phyloP scores from a whole-genome alignment of 2,113 vertebrate species.

The Festucalex cinctus region DNA sequence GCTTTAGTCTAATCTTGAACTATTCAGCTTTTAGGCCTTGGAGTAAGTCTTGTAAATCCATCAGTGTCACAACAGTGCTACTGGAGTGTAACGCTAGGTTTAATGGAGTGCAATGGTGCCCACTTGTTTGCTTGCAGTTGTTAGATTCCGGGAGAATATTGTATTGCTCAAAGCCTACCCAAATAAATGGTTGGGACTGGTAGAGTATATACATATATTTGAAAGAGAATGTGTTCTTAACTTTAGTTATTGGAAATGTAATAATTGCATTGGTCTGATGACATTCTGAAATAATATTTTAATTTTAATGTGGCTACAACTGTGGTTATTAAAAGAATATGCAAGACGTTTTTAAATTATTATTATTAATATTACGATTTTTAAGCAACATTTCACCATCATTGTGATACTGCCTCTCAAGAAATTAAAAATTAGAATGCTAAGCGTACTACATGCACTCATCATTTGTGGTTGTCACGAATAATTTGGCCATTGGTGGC shows the following conservation, averaged over 20 bases:
- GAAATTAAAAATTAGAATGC: not conserved
- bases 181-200: not conserved
- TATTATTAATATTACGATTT: too few species aligned
- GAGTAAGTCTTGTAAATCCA: constrained; percentile 12
- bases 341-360: too few species aligned
- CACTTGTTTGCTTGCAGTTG: not conserved
- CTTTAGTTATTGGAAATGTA: too few species aligned
- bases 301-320: not conserved
- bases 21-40: constrained; percentile 3
- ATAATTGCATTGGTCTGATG: too few species aligned
- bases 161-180: not conserved
- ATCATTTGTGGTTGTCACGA: not conserved
- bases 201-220: too few species aligned
- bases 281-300: too few species aligned
- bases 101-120: not conserved
- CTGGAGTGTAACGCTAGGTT: not conserved
- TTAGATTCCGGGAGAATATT: not conserved
- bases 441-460: not conserved
- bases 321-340: not conserved
- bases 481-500: not conserved
- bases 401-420: not conserved
- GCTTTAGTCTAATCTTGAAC: constrained; percentile 21
- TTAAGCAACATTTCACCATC: not conserved
- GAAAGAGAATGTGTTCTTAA: too few species aligned
- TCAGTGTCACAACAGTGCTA: not conserved